Evolutionary conservation across 2,113 vertebrate species (phyloP).

Genomic region (Toxotes chatareus): DNA sequence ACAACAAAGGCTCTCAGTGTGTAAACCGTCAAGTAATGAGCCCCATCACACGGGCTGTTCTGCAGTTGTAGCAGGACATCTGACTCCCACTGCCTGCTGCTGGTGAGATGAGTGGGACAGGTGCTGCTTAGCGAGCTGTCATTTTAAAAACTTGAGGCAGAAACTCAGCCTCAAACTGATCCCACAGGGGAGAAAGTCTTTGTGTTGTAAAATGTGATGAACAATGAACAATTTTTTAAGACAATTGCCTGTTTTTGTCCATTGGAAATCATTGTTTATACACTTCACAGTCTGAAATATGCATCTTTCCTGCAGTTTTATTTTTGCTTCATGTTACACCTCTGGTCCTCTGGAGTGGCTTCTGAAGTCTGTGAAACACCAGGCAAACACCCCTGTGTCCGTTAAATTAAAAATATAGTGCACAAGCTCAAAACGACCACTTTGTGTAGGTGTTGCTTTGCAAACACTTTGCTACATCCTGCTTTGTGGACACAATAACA

Average conservation of each 20-base stretch:
- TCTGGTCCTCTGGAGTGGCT: neutral
- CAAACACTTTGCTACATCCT: neutral
- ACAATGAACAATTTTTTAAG: neutral
- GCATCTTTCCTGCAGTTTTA: too few species aligned
- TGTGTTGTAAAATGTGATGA: too few species aligned
- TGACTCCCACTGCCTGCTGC: neutral
- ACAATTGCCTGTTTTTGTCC: neutral
- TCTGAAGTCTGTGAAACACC: neutral
- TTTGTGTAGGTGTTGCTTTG: neutral
- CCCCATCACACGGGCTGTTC: constrained; percentile 17
- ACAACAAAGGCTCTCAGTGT: constrained; percentile 25
- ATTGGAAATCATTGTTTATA: too few species aligned
- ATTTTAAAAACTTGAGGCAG: constrained; percentile 13
- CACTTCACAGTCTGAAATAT: too few species aligned
- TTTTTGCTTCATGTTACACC: neutral
- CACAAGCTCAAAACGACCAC: neutral
- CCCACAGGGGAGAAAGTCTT: neutral
- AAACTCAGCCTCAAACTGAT: neutral
- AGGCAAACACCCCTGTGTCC: neutral
- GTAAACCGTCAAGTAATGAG: constrained; percentile 2
- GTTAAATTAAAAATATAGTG: neutral
- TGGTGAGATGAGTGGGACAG: constrained; percentile 19
- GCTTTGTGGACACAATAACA: neutral
- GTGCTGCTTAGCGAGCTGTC: constrained; percentile 14
- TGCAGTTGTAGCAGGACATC: neutral